These are phyloP conservation scores for Iphiclides podalirius DNA, from an alignment of 2,888 invertebrate species.

Conservation along the genomic window DNA sequence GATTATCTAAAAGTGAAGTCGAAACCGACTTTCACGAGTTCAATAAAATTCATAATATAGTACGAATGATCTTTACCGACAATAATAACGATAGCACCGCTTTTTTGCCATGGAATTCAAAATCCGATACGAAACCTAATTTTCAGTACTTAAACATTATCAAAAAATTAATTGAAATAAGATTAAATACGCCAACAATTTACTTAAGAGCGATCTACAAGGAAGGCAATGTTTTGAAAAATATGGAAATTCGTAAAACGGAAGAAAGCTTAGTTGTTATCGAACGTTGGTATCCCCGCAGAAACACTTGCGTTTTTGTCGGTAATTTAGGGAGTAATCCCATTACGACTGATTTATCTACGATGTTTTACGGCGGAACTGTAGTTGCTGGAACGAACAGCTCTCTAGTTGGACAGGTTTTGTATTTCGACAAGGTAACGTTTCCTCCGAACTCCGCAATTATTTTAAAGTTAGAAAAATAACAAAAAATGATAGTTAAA, in stretches of 20 bases:
- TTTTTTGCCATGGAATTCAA: conserved; percentile 84
- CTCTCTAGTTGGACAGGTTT: conserved; percentile 54
- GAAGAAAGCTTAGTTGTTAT: conserved; percentile 84
- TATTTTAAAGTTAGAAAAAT: conserved; percentile 68
- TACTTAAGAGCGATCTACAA: conserved; percentile 86
- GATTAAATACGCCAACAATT: conserved; percentile 84
- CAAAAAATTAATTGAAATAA: conserved; percentile 79
- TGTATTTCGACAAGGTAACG: conserved; percentile 67
- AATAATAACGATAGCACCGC: conserved; percentile 48
- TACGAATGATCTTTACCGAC: conserved; percentile 84
- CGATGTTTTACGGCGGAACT: conserved; percentile 87
- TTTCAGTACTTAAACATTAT: conserved; percentile 79
- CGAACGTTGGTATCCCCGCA: conserved; percentile 89
- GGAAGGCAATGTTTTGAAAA: conserved; percentile 81
- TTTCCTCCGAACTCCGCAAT: conserved; percentile 68
- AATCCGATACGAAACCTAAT: conserved; percentile 66
- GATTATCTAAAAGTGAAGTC: conserved; percentile 70
- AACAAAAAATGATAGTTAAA: conserved; percentile 22
- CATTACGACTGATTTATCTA: conserved; percentile 85
- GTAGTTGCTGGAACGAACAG: conserved; percentile 65
- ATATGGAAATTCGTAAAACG: conserved; percentile 84
- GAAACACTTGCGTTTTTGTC: conserved; percentile 87
- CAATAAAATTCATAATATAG: conserved; percentile 83
- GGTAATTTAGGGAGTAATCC: conserved; percentile 84
- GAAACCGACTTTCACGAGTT: conserved; percentile 80